Conservation (phyloP, 2,888 invertebrate genomes). For the Nomada lathburiana region DNA sequence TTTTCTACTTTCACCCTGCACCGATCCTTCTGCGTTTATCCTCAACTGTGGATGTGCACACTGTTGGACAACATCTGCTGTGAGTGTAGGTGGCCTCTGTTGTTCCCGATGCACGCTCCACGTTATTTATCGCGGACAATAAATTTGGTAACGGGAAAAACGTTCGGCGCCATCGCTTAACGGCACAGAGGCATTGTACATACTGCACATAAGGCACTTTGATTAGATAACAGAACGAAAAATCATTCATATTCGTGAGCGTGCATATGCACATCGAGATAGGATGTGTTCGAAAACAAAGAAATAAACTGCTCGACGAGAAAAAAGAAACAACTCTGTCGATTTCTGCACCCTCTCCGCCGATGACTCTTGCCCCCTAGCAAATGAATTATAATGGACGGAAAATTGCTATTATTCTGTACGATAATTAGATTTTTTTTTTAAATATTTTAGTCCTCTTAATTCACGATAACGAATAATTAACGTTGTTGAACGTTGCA, state of each 20-base stretch:
- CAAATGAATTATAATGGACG: too few species aligned
- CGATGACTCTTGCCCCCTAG: too few species aligned
- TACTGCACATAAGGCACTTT: neutral
- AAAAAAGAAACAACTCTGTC: too few species aligned
- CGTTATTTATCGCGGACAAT: conserved; percentile 40
- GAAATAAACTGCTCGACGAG: too few species aligned
- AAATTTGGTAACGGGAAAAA: conserved; percentile 35
- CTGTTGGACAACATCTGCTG: conserved; percentile 33
- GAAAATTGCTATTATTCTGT: too few species aligned
- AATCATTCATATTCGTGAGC: neutral
- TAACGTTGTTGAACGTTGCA: too few species aligned
- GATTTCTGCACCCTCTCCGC: too few species aligned
- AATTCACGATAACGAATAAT: too few species aligned
- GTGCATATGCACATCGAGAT: neutral
- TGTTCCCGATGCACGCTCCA: neutral
- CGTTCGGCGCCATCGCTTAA: neutral
- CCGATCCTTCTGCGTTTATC: conserved; percentile 32
- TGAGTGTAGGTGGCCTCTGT: conserved; percentile 30
- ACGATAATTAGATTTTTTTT: too few species aligned
- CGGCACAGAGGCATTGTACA: neutral
- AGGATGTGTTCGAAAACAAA: too few species aligned
- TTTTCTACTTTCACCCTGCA: conserved; percentile 67
- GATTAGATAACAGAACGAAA: conserved; percentile 23
- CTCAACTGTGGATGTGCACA: conserved; percentile 16
- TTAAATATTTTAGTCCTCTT: too few species aligned